Conservation (phyloP, 2,888 invertebrate genomes). For the Tetanocera ferruginea region DNA sequence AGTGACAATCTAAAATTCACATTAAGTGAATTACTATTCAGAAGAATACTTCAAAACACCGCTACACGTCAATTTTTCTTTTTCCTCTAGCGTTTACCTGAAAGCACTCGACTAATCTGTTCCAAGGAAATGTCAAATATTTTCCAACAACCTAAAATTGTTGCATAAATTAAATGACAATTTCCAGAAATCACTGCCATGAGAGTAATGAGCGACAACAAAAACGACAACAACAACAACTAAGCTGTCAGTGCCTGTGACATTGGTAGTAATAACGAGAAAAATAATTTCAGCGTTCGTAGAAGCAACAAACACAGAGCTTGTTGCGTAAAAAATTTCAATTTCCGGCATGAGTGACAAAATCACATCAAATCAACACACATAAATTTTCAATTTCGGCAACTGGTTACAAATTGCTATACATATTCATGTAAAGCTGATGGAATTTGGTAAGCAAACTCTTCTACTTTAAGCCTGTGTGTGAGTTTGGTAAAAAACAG, state of each 20-base stretch:
- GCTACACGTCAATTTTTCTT: too few relatives aligned
- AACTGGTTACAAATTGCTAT: not conserved
- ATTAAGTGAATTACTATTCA: too few relatives aligned
- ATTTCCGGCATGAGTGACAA: slow-evolving; percentile 40
- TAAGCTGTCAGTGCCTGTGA: not conserved
- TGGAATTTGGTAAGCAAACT: too few relatives aligned
- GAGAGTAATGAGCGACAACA: not conserved
- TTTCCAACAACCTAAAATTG: not conserved
- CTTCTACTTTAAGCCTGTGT: too few relatives aligned
- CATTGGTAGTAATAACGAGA: too few relatives aligned
- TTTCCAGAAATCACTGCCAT: not conserved
- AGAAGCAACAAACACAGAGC: not conserved
- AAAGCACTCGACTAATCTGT: too few relatives aligned
- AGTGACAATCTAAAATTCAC: too few relatives aligned
- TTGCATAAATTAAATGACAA: slow-evolving; percentile 17
- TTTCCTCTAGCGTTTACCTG: too few relatives aligned
- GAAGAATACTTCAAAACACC: too few relatives aligned
- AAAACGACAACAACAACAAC: slow-evolving; percentile 4
- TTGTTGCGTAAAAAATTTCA: slow-evolving; percentile 28
- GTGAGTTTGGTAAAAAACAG: too few relatives aligned
- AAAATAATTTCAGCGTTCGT: not conserved
- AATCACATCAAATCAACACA: not conserved
- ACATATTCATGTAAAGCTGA: too few relatives aligned
- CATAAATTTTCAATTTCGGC: not conserved
- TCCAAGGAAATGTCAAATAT: too few relatives aligned